Evolutionary conservation across 2,797 vertebrate species (phyloP).

Genomic region (Synaphobranchus kaupii): DNA sequence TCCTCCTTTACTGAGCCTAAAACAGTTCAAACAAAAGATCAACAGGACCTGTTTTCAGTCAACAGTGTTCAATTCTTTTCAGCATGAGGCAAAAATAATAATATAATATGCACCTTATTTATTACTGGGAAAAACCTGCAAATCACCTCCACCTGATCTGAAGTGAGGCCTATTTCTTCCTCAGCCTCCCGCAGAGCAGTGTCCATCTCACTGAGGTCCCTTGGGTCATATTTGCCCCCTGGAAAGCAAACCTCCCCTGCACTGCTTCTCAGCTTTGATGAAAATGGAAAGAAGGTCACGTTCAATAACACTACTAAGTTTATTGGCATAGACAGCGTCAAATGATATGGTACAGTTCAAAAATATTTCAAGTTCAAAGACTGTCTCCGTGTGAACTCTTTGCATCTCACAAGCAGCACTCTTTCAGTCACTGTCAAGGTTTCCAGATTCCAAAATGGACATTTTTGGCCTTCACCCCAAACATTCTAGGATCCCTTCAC

Average conservation of each 20-base stretch:
- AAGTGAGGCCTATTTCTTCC: constrained; percentile 86
- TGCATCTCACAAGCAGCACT: no score
- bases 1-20: no score
- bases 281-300: not conserved
- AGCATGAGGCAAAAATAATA: not conserved
- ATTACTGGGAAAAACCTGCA: constrained; percentile 78
- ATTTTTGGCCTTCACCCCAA: no score
- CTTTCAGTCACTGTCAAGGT: no score
- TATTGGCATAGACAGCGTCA: not conserved
- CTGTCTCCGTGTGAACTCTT: no score
- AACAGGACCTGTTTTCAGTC: not conserved
- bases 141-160: constrained; percentile 79
- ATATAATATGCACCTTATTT: constrained; percentile 74
- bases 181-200: constrained; percentile 89
- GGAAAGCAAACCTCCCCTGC: constrained; percentile 93
- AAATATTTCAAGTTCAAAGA: not conserved
- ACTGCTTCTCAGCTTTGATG: constrained; percentile 77
- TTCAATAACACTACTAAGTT: not conserved
- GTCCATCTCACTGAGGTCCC: constrained; percentile 78
- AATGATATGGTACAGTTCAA: not conserved
- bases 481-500: no score
- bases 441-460: no score
- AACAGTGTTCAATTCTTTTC: not conserved
- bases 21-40: not conserved
- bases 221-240: constrained; percentile 83